Conservation (phyloP, 2,113 vertebrate species). For the Heliornis fulica region DNA sequence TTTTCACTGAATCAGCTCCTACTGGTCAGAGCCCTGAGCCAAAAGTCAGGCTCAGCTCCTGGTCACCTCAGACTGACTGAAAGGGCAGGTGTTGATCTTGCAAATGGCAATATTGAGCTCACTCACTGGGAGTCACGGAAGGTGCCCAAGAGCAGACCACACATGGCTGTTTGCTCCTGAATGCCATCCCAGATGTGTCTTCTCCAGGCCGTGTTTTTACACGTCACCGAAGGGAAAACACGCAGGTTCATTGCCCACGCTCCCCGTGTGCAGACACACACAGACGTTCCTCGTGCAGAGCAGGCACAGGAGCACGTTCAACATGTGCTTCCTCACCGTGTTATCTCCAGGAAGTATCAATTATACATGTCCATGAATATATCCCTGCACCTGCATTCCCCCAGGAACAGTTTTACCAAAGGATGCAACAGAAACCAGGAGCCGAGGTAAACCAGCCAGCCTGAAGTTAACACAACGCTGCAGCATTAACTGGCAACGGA, state of each 20-base stretch:
- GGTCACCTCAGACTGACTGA: background rate
- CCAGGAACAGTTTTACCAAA: background rate
- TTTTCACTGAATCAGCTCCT: background rate
- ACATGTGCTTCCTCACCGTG: background rate
- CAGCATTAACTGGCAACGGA: background rate
- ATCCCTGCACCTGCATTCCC: background rate
- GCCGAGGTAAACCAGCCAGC: background rate
- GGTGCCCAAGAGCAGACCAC: background rate
- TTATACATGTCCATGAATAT: background rate
- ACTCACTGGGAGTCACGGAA: background rate
- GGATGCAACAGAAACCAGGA: background rate
- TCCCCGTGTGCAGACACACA: background rate
- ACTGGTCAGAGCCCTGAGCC: background rate
- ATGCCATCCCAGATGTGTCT: background rate
- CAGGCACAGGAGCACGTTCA: background rate
- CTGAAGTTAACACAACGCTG: background rate
- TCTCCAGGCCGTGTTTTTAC: background rate
- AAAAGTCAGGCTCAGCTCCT: background rate
- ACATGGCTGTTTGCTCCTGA: background rate
- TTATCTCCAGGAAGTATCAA: background rate
- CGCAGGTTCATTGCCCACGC: background rate
- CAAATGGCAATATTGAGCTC: background rate
- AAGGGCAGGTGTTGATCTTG: background rate
- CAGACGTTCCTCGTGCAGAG: background rate
- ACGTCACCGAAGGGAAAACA: background rate